These are phyloP conservation scores for Smithornis capensis DNA, from an alignment of 2,113 vertebrate species.

Conservation along the genomic window DNA sequence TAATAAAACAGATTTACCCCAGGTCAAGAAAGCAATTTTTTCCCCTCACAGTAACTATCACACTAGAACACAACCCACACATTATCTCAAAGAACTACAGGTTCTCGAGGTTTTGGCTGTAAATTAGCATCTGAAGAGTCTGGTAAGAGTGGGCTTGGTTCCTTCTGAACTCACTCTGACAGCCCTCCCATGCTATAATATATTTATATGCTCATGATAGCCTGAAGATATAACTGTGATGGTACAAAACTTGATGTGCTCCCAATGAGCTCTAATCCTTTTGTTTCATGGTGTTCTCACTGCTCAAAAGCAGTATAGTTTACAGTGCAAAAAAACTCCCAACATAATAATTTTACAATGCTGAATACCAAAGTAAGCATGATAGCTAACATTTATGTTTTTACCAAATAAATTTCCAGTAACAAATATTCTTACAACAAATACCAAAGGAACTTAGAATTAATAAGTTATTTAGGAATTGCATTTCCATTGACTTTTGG, in stretches of 20 bases:
- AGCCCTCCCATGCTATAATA: constrained; percentile 5
- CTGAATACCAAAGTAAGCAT: constrained; percentile 14
- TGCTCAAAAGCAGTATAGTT: constrained; percentile 25
- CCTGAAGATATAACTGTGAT: constrained; percentile 38
- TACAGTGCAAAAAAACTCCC: not conserved
- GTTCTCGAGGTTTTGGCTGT: not conserved
- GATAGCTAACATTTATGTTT: constrained; percentile 30
- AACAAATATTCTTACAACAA: constrained; percentile 60
- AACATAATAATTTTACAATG: constrained; percentile 34
- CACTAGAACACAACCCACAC: not conserved
- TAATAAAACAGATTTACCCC: not conserved
- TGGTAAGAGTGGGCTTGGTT: not conserved
- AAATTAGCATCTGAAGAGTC: not conserved
- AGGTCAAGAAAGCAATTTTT: not conserved
- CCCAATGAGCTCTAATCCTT: constrained; percentile 51
- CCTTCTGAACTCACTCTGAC: constrained; percentile 34
- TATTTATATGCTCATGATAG: constrained; percentile 54
- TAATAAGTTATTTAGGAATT: constrained; percentile 54
- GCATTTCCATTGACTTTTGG: constrained; percentile 40
- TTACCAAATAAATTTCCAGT: constrained; percentile 38
- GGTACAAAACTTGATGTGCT: constrained; percentile 47
- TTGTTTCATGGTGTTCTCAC: not conserved
- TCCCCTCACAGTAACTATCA: not conserved
- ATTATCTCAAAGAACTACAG: not conserved
- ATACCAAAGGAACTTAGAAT: constrained; percentile 53